Evolutionary conservation across 2,113 vertebrate genomes (phyloP).

Genomic region (Jaculus jaculus): DNA sequence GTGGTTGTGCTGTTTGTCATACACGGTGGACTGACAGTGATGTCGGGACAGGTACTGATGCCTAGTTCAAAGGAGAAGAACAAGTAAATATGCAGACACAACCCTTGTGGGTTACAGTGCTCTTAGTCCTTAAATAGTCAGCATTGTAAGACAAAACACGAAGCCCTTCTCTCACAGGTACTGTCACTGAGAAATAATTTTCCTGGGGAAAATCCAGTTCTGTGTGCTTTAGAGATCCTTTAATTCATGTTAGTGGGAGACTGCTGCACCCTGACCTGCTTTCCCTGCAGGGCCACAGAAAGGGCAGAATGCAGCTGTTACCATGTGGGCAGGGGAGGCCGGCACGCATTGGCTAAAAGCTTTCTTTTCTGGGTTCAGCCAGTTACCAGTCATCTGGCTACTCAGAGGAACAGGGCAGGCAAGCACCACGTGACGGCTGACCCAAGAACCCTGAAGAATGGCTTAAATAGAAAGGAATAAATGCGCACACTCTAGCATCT

Average conservation of each 20-base stretch:
- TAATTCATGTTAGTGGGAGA: background rate
- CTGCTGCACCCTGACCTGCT: background rate
- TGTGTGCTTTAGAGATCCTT: background rate
- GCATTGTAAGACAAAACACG: background rate
- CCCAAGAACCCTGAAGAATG: background rate
- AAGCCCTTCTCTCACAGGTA: background rate
- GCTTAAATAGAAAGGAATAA: background rate
- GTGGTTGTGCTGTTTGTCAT: conserved; percentile 69
- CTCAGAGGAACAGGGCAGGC: conserved; percentile 40
- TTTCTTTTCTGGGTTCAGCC: conserved; percentile 10
- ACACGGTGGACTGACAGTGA: conserved; percentile 66
- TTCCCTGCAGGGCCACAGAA: background rate
- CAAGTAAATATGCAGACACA: background rate
- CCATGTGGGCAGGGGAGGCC: background rate
- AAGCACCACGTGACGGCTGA: background rate
- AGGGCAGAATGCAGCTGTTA: conserved; percentile 52
- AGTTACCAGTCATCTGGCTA: background rate
- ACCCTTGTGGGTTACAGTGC: background rate
- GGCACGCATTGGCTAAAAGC: conserved; percentile 38
- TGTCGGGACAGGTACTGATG: conserved; percentile 83
- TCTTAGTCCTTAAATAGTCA: background rate
- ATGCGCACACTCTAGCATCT: background rate
- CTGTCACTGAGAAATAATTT: background rate
- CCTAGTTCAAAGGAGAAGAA: conserved; percentile 69
- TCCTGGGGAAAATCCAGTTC: background rate